Conservation (phyloP, 2,888 invertebrate species). For the Drosophila monieri region DNA sequence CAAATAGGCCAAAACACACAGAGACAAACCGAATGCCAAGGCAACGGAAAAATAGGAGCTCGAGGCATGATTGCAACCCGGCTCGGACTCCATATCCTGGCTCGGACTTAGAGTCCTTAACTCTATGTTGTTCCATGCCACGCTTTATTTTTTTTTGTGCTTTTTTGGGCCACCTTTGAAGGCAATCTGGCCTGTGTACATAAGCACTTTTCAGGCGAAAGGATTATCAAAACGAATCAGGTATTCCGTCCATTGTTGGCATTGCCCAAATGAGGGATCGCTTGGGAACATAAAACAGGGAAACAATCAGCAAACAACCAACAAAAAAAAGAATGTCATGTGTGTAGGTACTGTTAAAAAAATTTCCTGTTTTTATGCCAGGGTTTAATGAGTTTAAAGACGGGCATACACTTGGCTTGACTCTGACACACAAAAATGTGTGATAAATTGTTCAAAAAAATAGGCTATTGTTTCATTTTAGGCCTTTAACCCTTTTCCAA, state of each 20-base stretch:
- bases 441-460: background rate
- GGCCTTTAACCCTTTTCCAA: background rate
- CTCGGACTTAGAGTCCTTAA: conserved; percentile 28
- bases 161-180: conserved; percentile 11
- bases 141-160: background rate
- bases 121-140: background rate
- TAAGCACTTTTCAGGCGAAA: conserved; percentile 52
- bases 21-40: conserved; percentile 33
- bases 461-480: no score
- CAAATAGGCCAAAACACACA: conserved; percentile 70
- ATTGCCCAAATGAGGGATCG: conserved; percentile 42
- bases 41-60: conserved; percentile 48
- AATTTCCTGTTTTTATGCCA: no score
- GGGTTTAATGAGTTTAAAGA: no score
- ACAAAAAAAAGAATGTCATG: conserved; percentile 23
- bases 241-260: conserved; percentile 44
- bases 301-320: conserved; percentile 25
- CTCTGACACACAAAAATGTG: background rate
- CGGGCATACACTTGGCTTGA: no score
- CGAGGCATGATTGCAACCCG: conserved; percentile 32
- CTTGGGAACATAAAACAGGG: conserved; percentile 21
- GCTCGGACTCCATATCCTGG: conserved; percentile 11
- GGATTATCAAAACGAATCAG: conserved; percentile 55
- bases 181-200: conserved; percentile 50
- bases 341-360: background rate